Percentiles rank a stretch among this genome's conserved stretches.
These are phyloP conservation scores for Aculops lycopersici DNA, from an alignment of 1,140 invertebrate species.

Conservation along the genomic window DNA sequence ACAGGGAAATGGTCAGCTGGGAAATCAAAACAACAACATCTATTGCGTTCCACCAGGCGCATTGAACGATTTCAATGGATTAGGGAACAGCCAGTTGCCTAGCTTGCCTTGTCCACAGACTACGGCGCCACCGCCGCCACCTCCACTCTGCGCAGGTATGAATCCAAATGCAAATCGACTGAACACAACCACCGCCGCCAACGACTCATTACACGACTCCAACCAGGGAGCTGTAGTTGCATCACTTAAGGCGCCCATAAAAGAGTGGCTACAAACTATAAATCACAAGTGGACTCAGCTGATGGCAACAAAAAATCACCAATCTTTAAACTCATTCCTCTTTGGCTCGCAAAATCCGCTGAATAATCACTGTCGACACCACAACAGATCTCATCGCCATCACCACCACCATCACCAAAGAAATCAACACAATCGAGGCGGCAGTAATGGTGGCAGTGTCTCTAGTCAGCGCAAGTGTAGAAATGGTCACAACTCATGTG, in stretches of 20 bases:
- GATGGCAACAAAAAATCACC: not conserved
- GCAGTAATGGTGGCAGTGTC: not conserved
- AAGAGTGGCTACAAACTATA: constrained; percentile 8
- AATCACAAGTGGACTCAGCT: constrained; percentile 8
- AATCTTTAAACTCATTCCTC: not conserved
- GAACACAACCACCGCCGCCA: not conserved
- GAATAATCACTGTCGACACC: not conserved
- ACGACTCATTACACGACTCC: not conserved
- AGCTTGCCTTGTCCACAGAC: not conserved
- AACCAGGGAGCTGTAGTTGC: too few relatives aligned
- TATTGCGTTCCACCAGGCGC: not conserved
- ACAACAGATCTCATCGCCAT: not conserved
- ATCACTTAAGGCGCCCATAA: constrained; percentile 4
- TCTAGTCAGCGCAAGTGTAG: too few relatives aligned
- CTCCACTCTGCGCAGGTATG: not conserved
- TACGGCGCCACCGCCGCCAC: not conserved
- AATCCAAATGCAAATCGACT: not conserved
- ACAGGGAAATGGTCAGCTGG: not conserved
- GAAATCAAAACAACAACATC: not conserved
- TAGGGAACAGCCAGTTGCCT: not conserved
- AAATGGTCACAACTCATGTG: too few relatives aligned
- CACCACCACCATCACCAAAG: not conserved
- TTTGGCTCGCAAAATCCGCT: too few relatives aligned
- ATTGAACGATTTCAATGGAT: not conserved
- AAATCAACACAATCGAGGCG: not conserved